Evolutionary conservation across 2,113 vertebrate genomes (phyloP).

Genomic region (Panthera uncia): DNA sequence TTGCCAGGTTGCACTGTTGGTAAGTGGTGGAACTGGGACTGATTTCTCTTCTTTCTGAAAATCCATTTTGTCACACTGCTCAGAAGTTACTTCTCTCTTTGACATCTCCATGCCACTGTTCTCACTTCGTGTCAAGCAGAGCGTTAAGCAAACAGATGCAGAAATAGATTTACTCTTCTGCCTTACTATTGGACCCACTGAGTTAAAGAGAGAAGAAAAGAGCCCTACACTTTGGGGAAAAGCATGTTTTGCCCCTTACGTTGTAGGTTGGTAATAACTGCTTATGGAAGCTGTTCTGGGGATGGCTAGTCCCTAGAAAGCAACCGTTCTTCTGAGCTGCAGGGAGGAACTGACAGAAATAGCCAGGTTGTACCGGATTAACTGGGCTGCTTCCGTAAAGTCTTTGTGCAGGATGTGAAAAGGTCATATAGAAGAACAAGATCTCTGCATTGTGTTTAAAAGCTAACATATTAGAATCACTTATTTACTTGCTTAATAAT

Average conservation of each 20-base stretch:
- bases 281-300: not conserved
- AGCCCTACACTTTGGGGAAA: not conserved
- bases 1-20: not conserved
- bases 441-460: not conserved
- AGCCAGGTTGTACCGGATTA: not conserved
- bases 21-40: not conserved
- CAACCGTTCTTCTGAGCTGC: not conserved
- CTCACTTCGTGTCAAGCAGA: not conserved
- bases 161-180: not conserved
- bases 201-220: not conserved
- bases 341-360: not conserved
- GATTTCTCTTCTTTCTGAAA: not conserved
- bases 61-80: not conserved
- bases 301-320: not conserved
- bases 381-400: not conserved
- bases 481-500: slow-evolving; percentile 2
- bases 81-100: not conserved
- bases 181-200: not conserved
- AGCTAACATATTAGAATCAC: not conserved
- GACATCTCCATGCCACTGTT: not conserved
- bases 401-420: not conserved
- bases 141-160: not conserved
- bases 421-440: not conserved
- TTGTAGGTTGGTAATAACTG: not conserved
- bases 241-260: not conserved